Base-by-base conservation (phyloP, 2,797 vertebrate genomes). In the Ataeniobius toweri region DNA sequence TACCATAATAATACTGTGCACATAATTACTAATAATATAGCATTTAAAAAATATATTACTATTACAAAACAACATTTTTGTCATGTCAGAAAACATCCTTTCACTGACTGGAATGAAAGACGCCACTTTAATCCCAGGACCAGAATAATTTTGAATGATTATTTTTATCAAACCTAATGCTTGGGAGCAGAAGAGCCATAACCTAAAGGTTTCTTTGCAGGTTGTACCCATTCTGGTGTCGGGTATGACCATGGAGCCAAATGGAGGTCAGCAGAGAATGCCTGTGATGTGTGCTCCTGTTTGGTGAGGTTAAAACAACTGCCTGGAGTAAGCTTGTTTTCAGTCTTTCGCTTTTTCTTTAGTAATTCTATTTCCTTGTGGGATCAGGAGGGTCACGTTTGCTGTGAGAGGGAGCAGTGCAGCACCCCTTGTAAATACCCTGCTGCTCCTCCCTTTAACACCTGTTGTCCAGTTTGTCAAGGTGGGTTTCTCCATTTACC, bases 401-500 rank as follows among this genome's bases (percentile, higher is more conserved):
- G 31, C 51, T 96, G 96, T 86, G 87, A 90, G 77, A 91, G 77
- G 73, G 91, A 95, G 74, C 73, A 2, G 14, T 96, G 95, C 81
- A 72, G 82, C 53, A 80, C 83, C 3, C 79, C 68, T 4, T 96
- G 95, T 89, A 84, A 75, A 24, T 87, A 93, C 78, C 95, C 95
- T n/a, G 26, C 89, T 18, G 59, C 90, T 72, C 89, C 94, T 53
- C 80, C 80, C 2, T 80, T 88, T 4, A 88, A 91, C 18, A 76
- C 83, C 80, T 96, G 95, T 85, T 96, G 96, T 80, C 93, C 95
- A 4, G 82, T 93, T 67, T 96, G 95, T 89, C 81, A 94, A 6
- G 91, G 95, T 96, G 72, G 79, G 90, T 74, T 73, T 80, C 31
- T 76, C 26, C 73, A 7, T 1, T 0, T 44, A n/a, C 26, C 24